Base-by-base conservation (phyloP, 2,797 vertebrate genomes). In the Dicrostonyx torquatus region DNA sequence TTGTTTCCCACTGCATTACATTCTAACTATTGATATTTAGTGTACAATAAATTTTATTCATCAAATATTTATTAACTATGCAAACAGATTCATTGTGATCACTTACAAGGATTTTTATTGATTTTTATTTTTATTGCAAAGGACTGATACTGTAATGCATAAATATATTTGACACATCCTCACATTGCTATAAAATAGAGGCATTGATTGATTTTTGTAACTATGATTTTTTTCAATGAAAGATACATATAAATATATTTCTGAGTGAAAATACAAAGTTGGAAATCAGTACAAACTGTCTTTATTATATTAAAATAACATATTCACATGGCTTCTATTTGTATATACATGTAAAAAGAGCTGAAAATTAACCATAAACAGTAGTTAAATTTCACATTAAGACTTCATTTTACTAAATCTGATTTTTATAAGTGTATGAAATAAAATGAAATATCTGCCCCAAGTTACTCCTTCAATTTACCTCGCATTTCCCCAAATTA, bases 301-400 rank as follows among this genome's bases (percentile, higher is more conserved):
- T 96, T 50, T 73, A 88, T 80, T 90, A 90, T 68, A 91, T 85
- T 91, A 91, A 96, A 94, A 91, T 75, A 94, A 24, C 48, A 53
- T 88, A 58, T 18, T 66, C 11, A 62, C n/a, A 77, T 68, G 20
- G 18, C 37, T 84, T 68, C 82, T 93, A 60, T 82, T 95, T 93
- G 62, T 24, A 64, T 79, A 70, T 75, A 9, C 45, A 60, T 82
- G 20, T 31, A 84, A 62, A 76, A 93, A 90, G 31, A n/a, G 8
- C 15, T 20, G 26, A 89, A 92, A 93, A 85, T 80, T n/a, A 10
- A 58, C 1, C 29, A 20, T 58, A 90, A 87, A 85, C 26, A 94
- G 62, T 77, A 80, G 22, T 29, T 50, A 80, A 55, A 85, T 55
- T 43, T 91, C 50, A 87, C 31, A 53, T 43, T 37, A 87, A 2